These are phyloP conservation scores for Parapristionchus giblindavisi DNA, from an alignment of 2,888 invertebrate genomes.

Conservation along the genomic window DNA sequence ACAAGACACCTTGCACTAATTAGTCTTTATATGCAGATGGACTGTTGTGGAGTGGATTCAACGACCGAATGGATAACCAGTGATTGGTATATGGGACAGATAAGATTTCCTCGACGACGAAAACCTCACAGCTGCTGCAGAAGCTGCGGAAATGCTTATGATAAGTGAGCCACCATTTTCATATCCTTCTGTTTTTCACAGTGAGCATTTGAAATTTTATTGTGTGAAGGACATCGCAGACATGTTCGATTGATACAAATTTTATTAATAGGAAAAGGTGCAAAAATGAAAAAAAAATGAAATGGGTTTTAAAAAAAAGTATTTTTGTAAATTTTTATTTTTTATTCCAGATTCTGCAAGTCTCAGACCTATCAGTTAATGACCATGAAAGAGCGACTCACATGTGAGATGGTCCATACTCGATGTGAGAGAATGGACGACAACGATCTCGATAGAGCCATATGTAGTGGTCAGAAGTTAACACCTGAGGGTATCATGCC, in stretches of 20 bases:
- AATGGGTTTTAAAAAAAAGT: neutral
- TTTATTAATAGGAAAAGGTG: neutral
- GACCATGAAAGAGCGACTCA: neutral
- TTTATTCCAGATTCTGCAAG: neutral
- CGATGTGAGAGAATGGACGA: neutral
- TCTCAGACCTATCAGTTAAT: neutral
- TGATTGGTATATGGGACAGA: slow-evolving; percentile 33
- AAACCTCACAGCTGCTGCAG: slow-evolving; percentile 14
- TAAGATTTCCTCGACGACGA: slow-evolving; percentile 17
- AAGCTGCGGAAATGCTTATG: neutral
- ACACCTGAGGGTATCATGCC: neutral
- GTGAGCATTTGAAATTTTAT: too few species aligned
- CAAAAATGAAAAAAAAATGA: neutral
- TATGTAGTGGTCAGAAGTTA: slow-evolving; percentile 11
- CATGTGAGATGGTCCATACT: neutral
- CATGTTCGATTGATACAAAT: neutral
- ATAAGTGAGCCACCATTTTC: slow-evolving; percentile 1
- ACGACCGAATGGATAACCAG: slow-evolving; percentile 8
- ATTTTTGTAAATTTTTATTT: neutral
- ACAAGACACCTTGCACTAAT: neutral
- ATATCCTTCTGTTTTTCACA: too few species aligned
- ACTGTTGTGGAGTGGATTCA: slow-evolving; percentile 19
- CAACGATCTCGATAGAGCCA: neutral
- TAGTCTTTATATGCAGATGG: slow-evolving; percentile 10
- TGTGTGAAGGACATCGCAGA: too few species aligned